Evolutionary conservation across 2,888 invertebrate genomes (phyloP), one percentile per base, ranked within the genome.

Genomic region (Trilocha varians): DNA sequence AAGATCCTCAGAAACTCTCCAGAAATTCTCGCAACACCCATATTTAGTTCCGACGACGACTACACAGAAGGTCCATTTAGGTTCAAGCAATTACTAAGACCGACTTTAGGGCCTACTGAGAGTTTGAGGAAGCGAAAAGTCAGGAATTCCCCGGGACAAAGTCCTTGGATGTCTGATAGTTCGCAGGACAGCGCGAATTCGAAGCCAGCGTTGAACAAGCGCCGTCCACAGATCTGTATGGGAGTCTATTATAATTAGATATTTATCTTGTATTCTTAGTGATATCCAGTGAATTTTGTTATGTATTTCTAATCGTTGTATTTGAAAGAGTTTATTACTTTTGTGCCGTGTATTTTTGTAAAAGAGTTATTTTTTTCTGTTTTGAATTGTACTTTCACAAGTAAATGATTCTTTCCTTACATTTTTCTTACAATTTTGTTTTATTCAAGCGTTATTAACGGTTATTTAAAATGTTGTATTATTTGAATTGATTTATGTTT

Each of bases 91-190:
- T 65, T 91, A 11, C 65, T 92, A 3, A 74, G 90, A 48, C 91
- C 91, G 0, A 91, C 91, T 1, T 76, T 89, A 43, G 88, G 90
- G 2, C 91, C 91, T 0, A 92, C 91, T 0, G 91, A 91, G 51
- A 91, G 91, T 36, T 72, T 91, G 39, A 79, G 91, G 15, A 91
- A 91, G 59, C 77, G 90, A 13, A 90, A 90, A 67, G 88, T 88
- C 0, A 73, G 78, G 2, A 82, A 76, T 40, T 73, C 79, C 0
- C 68, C 80, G 2, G 73, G 76, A 25, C 76, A 79, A 54, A 77
- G 82, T 50, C 79, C 86, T 0, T 85, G 85, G 85, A 70, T 82
- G 71, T 85, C 84, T 0, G 84, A 85, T 36, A 84, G 85, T 47
- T 85, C 85, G 0, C 85, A 83, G 45, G 85, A 85, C 45, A 85